Base-by-base conservation (phyloP, 1,140 invertebrate genomes). In the Rhyacophila brunnea region DNA sequence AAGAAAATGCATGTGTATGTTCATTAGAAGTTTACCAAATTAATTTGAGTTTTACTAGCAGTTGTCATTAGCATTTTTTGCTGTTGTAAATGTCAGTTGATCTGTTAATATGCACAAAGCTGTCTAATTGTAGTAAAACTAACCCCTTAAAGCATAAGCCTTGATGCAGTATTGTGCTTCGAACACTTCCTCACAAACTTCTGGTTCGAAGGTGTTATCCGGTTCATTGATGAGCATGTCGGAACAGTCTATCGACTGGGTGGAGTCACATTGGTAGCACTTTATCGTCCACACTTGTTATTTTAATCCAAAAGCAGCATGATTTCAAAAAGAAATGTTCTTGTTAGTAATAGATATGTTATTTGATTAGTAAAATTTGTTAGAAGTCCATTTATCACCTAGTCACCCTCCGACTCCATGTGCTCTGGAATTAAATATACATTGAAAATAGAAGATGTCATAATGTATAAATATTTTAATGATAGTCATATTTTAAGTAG, bases 141-240 rank as follows among this genome's bases (percentile, higher is more conserved):
- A 66, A 76, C 74, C 74, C 62, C 69, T 67, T 17, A 78, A 71
- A 49, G 88, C 88, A 23, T 85, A 85, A 35, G 87, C 85, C 84
- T 96, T 95, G 64, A 96, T 83, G 75, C 93, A 96, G 76, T 87
- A 95, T 62, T 82, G 77, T 14, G 92, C 90, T 71, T 88, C 85
- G 71, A 87, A 89, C 34, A 95, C 84, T 72, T 91, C 80, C 68
- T 82, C 74, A 72, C 92, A 96, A 58, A 80, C 77, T 60, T 79
- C 70, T 18, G 87, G 81, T 66, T 82, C 68, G 65, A 90, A 61
- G 17, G 72, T 66, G n/a, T 81, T 76, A 35, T 80, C 81, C 64
- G 81, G 80, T 60, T 80, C 69, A 52, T 85, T 81, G 68, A 91
- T 87, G 63, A 87, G 73, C 35, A 81, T 75, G 73, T 93, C 90